Evolutionary conservation across 2,113 vertebrate species (phyloP).

Genomic region (Ceratotherium simum): DNA sequence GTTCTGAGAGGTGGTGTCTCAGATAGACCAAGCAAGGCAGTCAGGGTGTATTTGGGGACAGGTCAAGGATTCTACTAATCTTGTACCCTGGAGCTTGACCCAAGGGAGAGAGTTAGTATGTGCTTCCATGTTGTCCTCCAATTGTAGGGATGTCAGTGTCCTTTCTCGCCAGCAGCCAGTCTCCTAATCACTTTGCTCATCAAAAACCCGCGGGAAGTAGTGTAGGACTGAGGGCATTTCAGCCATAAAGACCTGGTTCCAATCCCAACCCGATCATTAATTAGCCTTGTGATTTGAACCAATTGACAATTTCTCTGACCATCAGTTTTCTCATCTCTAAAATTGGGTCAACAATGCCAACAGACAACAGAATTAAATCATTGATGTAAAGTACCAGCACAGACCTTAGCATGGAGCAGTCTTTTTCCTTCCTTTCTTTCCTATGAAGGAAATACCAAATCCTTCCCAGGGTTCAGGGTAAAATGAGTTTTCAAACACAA

Average conservation of each 20-base stretch:
- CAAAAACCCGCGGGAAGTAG: too few relatives aligned
- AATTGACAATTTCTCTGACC: background rate
- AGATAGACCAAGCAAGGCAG: background rate
- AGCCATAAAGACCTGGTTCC: background rate
- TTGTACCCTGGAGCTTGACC: background rate
- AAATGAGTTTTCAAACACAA: background rate
- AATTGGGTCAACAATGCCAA: background rate
- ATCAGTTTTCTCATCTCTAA: background rate
- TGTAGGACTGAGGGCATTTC: background rate
- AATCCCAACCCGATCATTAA: background rate
- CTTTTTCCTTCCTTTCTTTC: background rate
- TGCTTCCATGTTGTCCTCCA: background rate
- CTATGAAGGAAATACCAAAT: background rate
- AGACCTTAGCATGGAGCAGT: background rate
- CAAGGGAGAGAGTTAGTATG: background rate
- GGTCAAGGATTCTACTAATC: background rate
- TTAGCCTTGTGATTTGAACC: background rate
- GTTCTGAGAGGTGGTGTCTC: background rate
- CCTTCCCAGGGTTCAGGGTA: background rate
- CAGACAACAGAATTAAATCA: background rate
- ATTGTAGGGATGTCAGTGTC: accelerated
- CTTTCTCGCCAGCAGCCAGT: background rate
- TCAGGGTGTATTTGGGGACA: background rate
- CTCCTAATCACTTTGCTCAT: background rate
- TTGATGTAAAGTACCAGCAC: accelerated